These are phyloP conservation scores for Drosophila seclusa DNA, from an alignment of 2,888 invertebrate genomes.

Conservation along the genomic window DNA sequence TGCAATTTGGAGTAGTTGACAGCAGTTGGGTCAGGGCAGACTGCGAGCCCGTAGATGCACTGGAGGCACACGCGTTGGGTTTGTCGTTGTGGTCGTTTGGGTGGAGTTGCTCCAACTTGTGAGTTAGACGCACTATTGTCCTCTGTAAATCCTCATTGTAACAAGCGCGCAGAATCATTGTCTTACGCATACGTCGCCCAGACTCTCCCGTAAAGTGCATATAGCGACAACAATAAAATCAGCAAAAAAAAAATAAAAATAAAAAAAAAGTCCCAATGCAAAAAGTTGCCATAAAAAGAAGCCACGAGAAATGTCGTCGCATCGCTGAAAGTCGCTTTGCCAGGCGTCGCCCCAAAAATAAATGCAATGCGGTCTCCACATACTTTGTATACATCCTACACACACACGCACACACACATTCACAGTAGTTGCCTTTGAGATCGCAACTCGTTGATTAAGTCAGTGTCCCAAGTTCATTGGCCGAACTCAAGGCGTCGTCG, in stretches of 20 bases:
- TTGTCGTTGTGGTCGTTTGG: conserved; percentile 27
- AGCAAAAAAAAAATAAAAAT: conserved; percentile 24
- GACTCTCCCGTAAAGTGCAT: conserved; percentile 62
- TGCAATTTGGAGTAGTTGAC: neutral
- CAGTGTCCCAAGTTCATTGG: conserved; percentile 63
- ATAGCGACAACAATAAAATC: conserved; percentile 45
- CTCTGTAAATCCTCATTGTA: conserved; percentile 85
- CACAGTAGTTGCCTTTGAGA: conserved; percentile 47
- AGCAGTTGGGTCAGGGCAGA: neutral
- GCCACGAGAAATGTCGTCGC: conserved; percentile 58
- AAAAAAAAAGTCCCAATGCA: conserved; percentile 58
- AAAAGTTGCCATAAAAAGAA: conserved; percentile 76
- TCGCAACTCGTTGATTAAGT: conserved; percentile 68
- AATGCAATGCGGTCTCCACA: conserved; percentile 67
- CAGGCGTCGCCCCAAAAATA: conserved; percentile 75
- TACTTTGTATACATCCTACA: conserved; percentile 54
- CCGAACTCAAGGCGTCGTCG: conserved; percentile 60
- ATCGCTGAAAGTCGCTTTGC: conserved; percentile 55
- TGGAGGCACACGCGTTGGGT: conserved; percentile 20
- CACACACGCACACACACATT: conserved; percentile 7
- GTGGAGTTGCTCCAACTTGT: conserved; percentile 40
- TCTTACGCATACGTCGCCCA: conserved; percentile 75
- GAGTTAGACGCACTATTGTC: conserved; percentile 85
- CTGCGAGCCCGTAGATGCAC: neutral
- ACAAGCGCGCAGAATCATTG: conserved; percentile 84